Conservation (phyloP, 1,140 invertebrate genomes). For the Ectropis grisescens region DNA sequence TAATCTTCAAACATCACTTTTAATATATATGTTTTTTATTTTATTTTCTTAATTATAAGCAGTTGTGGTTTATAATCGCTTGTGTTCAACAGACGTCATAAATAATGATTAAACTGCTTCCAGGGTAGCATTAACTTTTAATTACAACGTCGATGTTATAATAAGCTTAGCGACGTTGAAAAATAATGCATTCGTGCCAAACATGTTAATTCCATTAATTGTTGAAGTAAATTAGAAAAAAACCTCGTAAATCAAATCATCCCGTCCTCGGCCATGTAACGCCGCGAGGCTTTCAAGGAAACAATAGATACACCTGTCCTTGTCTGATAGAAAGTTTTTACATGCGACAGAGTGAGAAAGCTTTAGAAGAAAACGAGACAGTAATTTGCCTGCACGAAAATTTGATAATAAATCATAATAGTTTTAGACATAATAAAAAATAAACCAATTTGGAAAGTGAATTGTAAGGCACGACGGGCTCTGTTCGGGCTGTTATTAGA, state of each 20-base stretch:
- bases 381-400: slow-evolving; percentile 68
- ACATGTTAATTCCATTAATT: slow-evolving; percentile 64
- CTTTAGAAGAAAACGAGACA: slow-evolving; percentile 27
- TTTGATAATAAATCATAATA: slow-evolving; percentile 69
- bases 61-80: no score
- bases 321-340: slow-evolving; percentile 35
- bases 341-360: slow-evolving; percentile 37
- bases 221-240: slow-evolving; percentile 62
- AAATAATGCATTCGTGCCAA: slow-evolving; percentile 39
- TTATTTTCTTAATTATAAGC: no score
- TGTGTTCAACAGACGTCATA: no score
- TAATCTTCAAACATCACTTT: no score
- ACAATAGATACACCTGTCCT: slow-evolving; percentile 40
- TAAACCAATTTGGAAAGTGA: slow-evolving; percentile 69
- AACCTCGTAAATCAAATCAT: slow-evolving; percentile 56
- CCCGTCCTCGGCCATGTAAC: slow-evolving; percentile 35
- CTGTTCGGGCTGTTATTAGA: slow-evolving; percentile 61
- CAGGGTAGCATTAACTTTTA: no score
- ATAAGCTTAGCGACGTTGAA: slow-evolving; percentile 29
- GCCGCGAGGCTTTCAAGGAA: slow-evolving; percentile 40
- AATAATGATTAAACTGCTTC: no score
- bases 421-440: slow-evolving; percentile 68
- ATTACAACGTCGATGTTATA: no score
- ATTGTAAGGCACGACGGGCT: slow-evolving; percentile 63
- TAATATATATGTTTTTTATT: no score